Evolutionary conservation across 2,113 vertebrate genomes (phyloP).

Genomic region (Ammodytes marinus): DNA sequence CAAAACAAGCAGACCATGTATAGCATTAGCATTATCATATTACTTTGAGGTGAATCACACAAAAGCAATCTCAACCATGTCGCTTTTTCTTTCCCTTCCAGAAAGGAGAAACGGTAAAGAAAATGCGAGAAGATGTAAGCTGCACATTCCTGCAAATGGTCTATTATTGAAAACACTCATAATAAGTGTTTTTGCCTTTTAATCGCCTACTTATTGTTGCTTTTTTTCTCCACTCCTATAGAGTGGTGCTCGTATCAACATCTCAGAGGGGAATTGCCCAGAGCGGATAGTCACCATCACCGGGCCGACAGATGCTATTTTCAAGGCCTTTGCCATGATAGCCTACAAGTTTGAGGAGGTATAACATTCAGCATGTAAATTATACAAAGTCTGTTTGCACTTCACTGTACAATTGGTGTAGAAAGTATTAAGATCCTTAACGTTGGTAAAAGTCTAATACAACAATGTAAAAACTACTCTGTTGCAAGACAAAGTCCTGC

Average conservation of each 20-base stretch:
- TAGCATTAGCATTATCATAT: background rate
- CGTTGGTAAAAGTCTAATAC: background rate
- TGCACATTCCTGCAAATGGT: background rate
- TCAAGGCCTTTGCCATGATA: conserved; percentile 99
- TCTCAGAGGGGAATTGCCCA: conserved; percentile 98
- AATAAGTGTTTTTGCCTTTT: background rate
- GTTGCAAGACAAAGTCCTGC: background rate
- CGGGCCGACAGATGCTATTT: conserved; percentile 97
- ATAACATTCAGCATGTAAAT: background rate
- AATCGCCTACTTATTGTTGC: background rate
- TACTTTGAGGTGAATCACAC: no score
- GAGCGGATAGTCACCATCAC: conserved; percentile 99
- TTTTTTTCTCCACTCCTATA: conserved; percentile 56
- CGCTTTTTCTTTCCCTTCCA: conserved; percentile 74
- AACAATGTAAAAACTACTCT: background rate
- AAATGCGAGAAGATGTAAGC: conserved; percentile 97
- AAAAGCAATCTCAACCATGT: background rate
- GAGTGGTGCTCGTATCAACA: conserved; percentile 98
- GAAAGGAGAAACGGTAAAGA: conserved; percentile 99
- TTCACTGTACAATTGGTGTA: background rate
- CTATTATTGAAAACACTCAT: background rate
- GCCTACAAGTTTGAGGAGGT: conserved; percentile 99
- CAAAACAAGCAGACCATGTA: conserved; percentile 32
- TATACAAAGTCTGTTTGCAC: background rate
- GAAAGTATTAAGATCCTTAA: background rate